Conservation (phyloP, 1,140 invertebrate species). For the Caerostris extrusa region DNA sequence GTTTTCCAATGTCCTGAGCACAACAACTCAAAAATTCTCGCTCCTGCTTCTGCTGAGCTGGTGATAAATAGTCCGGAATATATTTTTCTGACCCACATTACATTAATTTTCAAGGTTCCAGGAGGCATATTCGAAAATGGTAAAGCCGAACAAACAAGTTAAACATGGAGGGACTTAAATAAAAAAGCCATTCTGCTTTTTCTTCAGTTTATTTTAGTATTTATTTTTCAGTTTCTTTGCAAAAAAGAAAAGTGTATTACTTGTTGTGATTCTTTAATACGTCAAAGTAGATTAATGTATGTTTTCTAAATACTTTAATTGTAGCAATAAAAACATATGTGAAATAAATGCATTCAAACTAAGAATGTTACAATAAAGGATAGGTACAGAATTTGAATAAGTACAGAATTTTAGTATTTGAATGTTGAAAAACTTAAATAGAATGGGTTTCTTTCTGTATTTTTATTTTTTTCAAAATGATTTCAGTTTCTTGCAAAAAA, state of each 20-base stretch:
- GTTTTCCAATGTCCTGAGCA: constrained; percentile 66
- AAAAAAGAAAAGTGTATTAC: too few species aligned
- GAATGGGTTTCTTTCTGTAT: neutral
- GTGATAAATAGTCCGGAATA: constrained; percentile 60
- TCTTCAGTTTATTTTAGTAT: neutral
- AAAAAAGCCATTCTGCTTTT: neutral
- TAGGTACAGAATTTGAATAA: too few species aligned
- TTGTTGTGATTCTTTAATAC: neutral
- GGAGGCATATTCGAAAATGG: neutral
- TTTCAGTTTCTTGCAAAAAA: too few species aligned
- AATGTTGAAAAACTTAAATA: neutral
- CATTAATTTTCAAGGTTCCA: constrained; percentile 55
- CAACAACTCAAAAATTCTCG: constrained; percentile 16
- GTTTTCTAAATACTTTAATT: neutral
- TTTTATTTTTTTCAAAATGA: neutral
- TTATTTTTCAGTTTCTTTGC: neutral
- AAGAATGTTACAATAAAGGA: too few species aligned
- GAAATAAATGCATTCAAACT: too few species aligned
- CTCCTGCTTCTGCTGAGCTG: too few species aligned
- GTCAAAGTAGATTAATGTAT: too few species aligned
- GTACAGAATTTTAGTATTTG: too few species aligned
- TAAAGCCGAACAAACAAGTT: constrained; percentile 56
- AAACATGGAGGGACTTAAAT: neutral
- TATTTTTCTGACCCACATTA: constrained; percentile 64
- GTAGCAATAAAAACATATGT: too few species aligned